Conservation (phyloP, 92 coral and sea anemone genomes). For the Isaurus tuberculatus region DNA sequence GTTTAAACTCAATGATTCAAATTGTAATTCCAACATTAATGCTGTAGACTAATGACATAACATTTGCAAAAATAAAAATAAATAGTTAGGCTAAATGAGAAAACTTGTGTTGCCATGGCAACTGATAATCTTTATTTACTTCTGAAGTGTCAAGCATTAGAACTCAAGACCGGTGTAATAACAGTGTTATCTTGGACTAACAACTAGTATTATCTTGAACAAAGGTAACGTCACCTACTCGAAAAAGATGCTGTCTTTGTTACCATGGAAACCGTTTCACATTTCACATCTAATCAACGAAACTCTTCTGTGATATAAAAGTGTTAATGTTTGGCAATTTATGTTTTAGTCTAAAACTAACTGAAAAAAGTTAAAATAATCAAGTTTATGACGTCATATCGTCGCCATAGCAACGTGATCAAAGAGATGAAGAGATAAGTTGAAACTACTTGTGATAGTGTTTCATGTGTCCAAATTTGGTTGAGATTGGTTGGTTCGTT, state of each 20-base stretch:
- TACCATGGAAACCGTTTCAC: constrained; percentile 7
- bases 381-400: neutral
- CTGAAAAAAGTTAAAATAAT: neutral
- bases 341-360: neutral
- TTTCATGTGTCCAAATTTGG: constrained; percentile 32
- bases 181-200: neutral
- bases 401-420: neutral
- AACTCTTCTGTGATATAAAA: neutral
- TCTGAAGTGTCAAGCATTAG: neutral
- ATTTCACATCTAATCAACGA: neutral
- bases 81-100: neutral
- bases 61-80: neutral
- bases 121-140: neutral
- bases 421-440: neutral
- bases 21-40: neutral
- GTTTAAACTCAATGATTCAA: neutral
- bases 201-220: neutral
- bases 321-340: neutral
- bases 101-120: constrained; percentile 10
- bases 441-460: neutral
- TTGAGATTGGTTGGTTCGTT: constrained; percentile 21
- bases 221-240: neutral
- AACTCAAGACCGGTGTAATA: neutral
- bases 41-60: neutral
- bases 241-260: constrained; percentile 8